A percentile compares a stretch with the other conserved stretches of the same genome.
Conservation (phyloP, 2,797 vertebrate species). For the Diglossa cyanea region DNA sequence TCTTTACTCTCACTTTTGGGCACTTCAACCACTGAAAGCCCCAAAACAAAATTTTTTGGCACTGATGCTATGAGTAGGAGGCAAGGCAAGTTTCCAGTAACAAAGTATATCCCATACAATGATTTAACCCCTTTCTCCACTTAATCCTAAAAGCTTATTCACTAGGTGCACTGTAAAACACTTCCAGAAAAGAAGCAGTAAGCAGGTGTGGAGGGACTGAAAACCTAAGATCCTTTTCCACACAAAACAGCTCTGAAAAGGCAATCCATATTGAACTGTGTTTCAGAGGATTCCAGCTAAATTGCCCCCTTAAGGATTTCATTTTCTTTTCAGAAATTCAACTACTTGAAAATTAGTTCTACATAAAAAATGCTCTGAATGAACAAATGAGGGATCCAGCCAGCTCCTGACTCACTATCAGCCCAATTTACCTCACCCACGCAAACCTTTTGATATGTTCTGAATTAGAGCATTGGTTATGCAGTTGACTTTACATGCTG, state of each 20-base stretch:
- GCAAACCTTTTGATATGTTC: constrained; percentile 51
- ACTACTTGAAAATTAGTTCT: constrained; percentile 58
- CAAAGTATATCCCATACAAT: not conserved
- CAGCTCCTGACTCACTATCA: constrained; percentile 54
- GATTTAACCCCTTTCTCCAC: not conserved
- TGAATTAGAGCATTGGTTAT: constrained; percentile 41
- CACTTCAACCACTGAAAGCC: not conserved
- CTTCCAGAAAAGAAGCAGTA: constrained; percentile 2
- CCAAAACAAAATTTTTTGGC: not conserved
- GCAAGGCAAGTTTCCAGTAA: not conserved
- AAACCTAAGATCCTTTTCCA: constrained; percentile 24
- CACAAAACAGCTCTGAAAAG: constrained; percentile 39
- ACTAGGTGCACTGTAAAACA: not conserved
- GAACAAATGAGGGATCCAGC: constrained; percentile 53
- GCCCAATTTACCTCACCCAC: constrained; percentile 55
- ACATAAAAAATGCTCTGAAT: constrained; percentile 50
- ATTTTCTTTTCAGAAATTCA: constrained; percentile 57
- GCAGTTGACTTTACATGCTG: constrained; percentile 27
- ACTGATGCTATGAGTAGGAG: not conserved
- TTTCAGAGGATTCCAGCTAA: constrained; percentile 39
- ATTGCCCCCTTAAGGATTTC: constrained; percentile 47
- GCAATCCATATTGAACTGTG: not conserved
- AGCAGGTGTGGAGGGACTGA: not conserved
- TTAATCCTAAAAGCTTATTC: not conserved
- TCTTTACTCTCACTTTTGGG: not conserved